phyloP scores from a whole-genome alignment of 2,113 vertebrate species.

The Heterotis niloticus region DNA sequence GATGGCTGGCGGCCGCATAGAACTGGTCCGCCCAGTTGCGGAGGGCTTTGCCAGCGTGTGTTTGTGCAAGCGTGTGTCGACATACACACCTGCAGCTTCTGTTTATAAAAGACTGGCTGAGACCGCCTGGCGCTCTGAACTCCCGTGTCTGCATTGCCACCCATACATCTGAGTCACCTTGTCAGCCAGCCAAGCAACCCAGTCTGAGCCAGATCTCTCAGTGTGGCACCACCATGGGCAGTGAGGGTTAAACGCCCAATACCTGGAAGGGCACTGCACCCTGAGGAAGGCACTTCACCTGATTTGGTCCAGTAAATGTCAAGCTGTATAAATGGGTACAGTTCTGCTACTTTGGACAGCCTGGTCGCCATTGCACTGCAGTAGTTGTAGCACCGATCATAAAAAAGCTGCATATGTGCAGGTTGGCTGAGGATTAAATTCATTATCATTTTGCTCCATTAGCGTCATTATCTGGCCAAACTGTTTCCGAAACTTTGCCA shows the following conservation, averaged over 20 bases:
- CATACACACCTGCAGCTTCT: constrained; percentile 15
- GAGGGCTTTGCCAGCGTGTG: too few species aligned
- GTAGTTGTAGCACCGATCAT: too few species aligned
- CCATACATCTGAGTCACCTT: not conserved
- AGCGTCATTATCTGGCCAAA: not conserved
- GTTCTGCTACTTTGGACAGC: too few species aligned
- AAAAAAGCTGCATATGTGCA: not conserved
- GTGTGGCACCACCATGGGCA: too few species aligned
- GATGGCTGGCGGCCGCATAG: constrained; percentile 34
- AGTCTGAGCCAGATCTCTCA: not conserved
- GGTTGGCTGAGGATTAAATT: not conserved
- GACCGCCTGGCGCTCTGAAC: constrained; percentile 17
- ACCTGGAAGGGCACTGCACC: too few species aligned
- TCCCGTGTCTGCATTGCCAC: constrained; percentile 4
- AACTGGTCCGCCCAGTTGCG: constrained; percentile 54
- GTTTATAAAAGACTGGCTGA: constrained; percentile 28
- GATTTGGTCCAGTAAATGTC: not conserved
- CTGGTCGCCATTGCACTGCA: too few species aligned
- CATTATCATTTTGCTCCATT: not conserved
- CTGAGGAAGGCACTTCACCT: not conserved
- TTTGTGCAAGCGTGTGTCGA: constrained; percentile 6
- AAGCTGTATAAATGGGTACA: not conserved
- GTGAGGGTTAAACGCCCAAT: too few species aligned
- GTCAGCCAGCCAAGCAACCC: not conserved
- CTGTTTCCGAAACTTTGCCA: not conserved